These are phyloP conservation scores for Aphis gossypii DNA, from an alignment of 1,140 invertebrate genomes.

Conservation along the genomic window DNA sequence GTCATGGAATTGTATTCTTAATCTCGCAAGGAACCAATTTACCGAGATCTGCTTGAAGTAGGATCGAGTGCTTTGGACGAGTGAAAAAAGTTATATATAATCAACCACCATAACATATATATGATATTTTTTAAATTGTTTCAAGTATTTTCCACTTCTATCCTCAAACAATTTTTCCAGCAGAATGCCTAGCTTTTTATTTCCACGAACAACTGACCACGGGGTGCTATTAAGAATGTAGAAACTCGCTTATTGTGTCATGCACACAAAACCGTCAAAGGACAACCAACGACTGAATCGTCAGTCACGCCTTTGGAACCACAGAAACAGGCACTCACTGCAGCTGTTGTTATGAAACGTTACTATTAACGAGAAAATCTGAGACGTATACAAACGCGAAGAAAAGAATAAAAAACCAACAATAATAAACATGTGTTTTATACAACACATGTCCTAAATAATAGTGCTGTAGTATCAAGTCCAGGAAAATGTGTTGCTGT, in stretches of 20 bases:
- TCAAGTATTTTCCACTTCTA: too few species aligned
- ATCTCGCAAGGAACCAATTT: too few species aligned
- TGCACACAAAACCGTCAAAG: not conserved
- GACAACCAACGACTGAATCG: not conserved
- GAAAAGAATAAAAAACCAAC: not conserved
- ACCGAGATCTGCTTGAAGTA: too few species aligned
- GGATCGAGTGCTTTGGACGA: too few species aligned
- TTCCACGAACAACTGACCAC: not conserved
- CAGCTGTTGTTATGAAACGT: not conserved
- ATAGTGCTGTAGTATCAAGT: not conserved
- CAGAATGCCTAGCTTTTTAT: not conserved
- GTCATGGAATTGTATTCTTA: too few species aligned
- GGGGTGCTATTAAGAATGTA: not conserved
- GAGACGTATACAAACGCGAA: not conserved
- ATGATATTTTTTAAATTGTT: too few species aligned
- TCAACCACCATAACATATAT: not conserved
- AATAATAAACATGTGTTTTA: not conserved
- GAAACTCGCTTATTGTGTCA: not conserved
- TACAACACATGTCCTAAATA: not conserved
- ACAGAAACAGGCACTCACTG: not conserved
- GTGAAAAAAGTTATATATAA: too few species aligned
- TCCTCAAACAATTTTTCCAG: too few species aligned
- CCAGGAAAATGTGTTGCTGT: not conserved
- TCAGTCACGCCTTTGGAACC: not conserved
- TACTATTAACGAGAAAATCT: not conserved